phyloP scores from a whole-genome alignment of 53 echinoderm and acorn worm species.

The Pentamera pediparva region DNA sequence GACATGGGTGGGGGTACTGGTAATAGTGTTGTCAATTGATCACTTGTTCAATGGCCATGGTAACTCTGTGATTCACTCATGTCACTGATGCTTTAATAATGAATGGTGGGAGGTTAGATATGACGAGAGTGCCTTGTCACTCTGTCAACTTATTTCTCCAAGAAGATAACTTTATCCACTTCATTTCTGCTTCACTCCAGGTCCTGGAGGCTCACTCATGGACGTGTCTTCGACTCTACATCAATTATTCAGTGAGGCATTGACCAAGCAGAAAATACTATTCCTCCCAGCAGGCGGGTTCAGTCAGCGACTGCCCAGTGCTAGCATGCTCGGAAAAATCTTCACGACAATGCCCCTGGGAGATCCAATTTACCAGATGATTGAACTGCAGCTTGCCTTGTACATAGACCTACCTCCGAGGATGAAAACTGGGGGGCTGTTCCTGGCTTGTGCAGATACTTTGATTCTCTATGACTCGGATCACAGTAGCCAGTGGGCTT shows the following conservation, averaged over 20 bases:
- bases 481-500: slow-evolving; percentile 52
- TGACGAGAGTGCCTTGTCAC: too few species aligned
- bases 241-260: slow-evolving; percentile 28
- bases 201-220: slow-evolving; percentile 83
- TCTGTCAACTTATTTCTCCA: too few species aligned
- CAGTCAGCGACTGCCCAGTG: slow-evolving; percentile 81
- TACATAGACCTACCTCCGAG: slow-evolving; percentile 77
- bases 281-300: slow-evolving; percentile 87
- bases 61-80: too few species aligned
- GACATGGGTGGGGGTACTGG: too few species aligned
- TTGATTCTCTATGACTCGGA: slow-evolving; percentile 70
- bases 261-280: slow-evolving; percentile 55
- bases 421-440: slow-evolving; percentile 70
- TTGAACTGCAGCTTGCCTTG: slow-evolving; percentile 67
- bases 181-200: slow-evolving; percentile 17
- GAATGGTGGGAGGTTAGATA: too few species aligned
- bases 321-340: slow-evolving; percentile 72
- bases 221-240: slow-evolving; percentile 54
- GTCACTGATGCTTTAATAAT: too few species aligned
- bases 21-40: too few species aligned
- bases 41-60: too few species aligned
- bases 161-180: background rate
- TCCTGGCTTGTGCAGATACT: slow-evolving; percentile 64
- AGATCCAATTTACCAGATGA: slow-evolving; percentile 74
- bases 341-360: slow-evolving; percentile 82